Percentiles rank a stretch among this genome's conserved stretches.
These are phyloP conservation scores for Malurus melanocephalus DNA, from an alignment of 2,113 vertebrate species.

Conservation along the genomic window DNA sequence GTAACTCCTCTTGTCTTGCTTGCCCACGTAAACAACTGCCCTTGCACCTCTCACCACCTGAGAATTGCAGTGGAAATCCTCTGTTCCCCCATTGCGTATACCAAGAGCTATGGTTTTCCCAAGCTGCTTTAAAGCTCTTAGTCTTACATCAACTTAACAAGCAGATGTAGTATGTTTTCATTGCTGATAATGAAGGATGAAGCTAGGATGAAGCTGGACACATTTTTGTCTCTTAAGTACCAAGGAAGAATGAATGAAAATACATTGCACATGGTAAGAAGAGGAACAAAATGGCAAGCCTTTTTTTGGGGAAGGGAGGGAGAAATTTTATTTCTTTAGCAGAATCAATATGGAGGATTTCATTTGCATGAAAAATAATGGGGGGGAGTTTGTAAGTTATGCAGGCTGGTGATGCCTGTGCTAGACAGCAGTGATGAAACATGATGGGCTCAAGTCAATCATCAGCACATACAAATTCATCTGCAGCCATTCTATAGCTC, in stretches of 20 bases:
- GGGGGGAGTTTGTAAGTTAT: neutral
- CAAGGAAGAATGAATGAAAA: neutral
- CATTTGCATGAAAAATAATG: neutral
- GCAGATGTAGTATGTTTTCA: neutral
- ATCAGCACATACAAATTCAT: neutral
- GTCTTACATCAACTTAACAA: neutral
- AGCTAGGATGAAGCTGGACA: neutral
- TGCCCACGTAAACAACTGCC: neutral
- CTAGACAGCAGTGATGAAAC: neutral
- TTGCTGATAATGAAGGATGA: neutral
- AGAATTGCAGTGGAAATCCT: neutral
- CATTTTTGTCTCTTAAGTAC: neutral
- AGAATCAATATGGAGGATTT: neutral
- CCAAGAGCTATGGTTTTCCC: neutral
- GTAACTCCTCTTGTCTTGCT: neutral
- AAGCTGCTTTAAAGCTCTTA: neutral
- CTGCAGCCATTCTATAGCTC: neutral
- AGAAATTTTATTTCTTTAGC: neutral
- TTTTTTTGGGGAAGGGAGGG: neutral
- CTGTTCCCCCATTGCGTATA: neutral
- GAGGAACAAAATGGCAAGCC: neutral
- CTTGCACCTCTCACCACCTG: neutral
- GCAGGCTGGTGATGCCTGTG: neutral
- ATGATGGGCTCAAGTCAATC: neutral
- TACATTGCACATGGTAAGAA: neutral